phyloP scores from a whole-genome alignment of 2,113 vertebrate species.

The Ceyx margarethae region DNA sequence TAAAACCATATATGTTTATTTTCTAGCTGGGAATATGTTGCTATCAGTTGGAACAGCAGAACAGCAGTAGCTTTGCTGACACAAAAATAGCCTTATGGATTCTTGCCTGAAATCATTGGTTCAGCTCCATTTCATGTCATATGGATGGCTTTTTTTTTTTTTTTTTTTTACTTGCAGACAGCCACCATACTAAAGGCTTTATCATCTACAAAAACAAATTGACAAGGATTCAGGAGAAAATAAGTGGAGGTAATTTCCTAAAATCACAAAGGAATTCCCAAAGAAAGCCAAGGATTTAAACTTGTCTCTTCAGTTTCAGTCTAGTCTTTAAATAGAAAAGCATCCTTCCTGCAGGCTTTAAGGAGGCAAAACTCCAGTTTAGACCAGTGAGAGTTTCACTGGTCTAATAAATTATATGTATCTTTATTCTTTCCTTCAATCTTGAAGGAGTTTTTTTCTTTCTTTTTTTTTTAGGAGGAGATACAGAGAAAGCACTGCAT shows the following conservation, averaged over 20 bases:
- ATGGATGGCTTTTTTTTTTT: background rate
- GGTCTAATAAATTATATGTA: background rate
- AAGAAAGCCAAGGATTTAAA: background rate
- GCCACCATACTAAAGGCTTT: background rate
- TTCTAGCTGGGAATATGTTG: background rate
- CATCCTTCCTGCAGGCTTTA: background rate
- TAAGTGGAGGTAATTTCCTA: background rate
- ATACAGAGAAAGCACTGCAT: background rate
- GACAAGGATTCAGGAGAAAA: background rate
- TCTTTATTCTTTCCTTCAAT: conserved; percentile 27
- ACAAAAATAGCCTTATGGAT: background rate
- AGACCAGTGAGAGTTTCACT: background rate
- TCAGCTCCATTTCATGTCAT: background rate
- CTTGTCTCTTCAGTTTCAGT: background rate
- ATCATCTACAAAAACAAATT: background rate
- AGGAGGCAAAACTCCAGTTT: background rate
- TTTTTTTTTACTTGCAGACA: background rate
- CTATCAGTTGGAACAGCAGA: background rate
- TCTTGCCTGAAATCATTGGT: background rate
- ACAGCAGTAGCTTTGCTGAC: background rate
- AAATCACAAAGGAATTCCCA: background rate
- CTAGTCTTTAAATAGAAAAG: conserved; percentile 2
- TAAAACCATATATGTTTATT: background rate
- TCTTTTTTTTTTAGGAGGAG: background rate
- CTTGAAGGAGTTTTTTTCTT: background rate